These are phyloP conservation scores for Himantopus leucocephalus DNA, from an alignment of 2,113 vertebrate species.

Conservation along the genomic window DNA sequence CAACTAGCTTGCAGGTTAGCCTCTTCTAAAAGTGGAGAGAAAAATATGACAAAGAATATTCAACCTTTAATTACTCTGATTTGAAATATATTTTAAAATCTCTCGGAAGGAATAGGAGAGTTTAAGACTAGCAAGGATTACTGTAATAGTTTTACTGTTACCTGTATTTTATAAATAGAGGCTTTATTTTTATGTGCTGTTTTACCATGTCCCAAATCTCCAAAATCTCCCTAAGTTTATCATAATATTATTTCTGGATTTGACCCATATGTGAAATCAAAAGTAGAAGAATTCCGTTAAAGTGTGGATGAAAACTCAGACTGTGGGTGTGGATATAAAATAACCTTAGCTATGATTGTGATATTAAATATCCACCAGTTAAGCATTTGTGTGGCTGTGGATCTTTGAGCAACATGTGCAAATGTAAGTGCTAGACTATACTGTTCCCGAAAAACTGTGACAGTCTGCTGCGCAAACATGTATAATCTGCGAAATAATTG, in stretches of 20 bases:
- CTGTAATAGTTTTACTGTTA: not conserved
- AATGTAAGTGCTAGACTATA: not conserved
- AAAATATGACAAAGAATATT: not conserved
- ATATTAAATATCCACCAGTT: not conserved
- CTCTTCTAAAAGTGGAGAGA: not conserved
- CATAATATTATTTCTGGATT: not conserved
- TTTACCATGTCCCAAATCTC: not conserved
- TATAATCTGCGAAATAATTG: not conserved
- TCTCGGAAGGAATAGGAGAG: not conserved
- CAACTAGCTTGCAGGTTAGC: not conserved
- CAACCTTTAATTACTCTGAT: not conserved
- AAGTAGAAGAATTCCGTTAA: not conserved
- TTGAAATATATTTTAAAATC: not conserved
- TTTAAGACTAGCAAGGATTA: not conserved
- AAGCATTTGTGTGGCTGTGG: not conserved
- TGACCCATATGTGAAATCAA: not conserved
- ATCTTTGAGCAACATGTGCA: not conserved
- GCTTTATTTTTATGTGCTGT: not conserved
- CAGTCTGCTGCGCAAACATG: not conserved
- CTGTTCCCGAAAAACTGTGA: not conserved
- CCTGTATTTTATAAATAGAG: not conserved
- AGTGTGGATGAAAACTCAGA: not conserved
- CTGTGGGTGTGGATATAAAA: not conserved
- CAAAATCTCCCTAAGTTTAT: not conserved
- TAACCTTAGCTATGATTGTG: not conserved